Conservation (phyloP, 1,140 invertebrate genomes). For the Zaprionus camerounensis region DNA sequence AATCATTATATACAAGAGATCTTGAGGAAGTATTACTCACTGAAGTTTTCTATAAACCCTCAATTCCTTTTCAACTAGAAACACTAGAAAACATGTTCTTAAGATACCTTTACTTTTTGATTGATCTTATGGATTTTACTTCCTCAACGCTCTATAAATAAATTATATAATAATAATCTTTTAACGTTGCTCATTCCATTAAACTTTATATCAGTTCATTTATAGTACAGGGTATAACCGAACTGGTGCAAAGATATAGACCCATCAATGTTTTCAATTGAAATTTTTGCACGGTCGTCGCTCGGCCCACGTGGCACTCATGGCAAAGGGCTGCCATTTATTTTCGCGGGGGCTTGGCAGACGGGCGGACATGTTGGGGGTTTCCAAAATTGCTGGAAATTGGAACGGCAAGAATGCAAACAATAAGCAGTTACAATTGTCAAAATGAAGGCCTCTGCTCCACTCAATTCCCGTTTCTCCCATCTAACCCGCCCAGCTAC, state of each 20-base stretch:
- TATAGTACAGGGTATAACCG: not conserved
- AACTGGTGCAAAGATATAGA: slow-evolving; percentile 58
- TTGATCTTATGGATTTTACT: too few species aligned
- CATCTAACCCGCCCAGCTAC: not conserved
- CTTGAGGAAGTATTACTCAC: too few species aligned
- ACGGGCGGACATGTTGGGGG: not conserved
- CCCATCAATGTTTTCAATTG: slow-evolving; percentile 79
- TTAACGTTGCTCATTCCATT: too few species aligned
- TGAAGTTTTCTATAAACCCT: too few species aligned
- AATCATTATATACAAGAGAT: too few species aligned
- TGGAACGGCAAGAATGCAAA: slow-evolving; percentile 69
- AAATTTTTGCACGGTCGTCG: slow-evolving; percentile 70
- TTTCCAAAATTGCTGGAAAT: slow-evolving; percentile 64
- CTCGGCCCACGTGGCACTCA: slow-evolving; percentile 39
- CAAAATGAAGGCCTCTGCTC: slow-evolving; percentile 43
- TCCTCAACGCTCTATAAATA: too few species aligned
- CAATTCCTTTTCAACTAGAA: too few species aligned
- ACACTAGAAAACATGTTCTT: too few species aligned
- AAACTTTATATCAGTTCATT: not conserved
- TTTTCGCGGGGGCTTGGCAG: slow-evolving; percentile 14
- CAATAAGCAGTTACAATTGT: slow-evolving; percentile 64
- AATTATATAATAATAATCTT: too few species aligned
- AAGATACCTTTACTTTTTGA: too few species aligned
- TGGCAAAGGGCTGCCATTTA: slow-evolving; percentile 39
- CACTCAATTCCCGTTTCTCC: not conserved